Base-by-base conservation (phyloP, 2,113 vertebrate species). In the Rhineura floridana region DNA sequence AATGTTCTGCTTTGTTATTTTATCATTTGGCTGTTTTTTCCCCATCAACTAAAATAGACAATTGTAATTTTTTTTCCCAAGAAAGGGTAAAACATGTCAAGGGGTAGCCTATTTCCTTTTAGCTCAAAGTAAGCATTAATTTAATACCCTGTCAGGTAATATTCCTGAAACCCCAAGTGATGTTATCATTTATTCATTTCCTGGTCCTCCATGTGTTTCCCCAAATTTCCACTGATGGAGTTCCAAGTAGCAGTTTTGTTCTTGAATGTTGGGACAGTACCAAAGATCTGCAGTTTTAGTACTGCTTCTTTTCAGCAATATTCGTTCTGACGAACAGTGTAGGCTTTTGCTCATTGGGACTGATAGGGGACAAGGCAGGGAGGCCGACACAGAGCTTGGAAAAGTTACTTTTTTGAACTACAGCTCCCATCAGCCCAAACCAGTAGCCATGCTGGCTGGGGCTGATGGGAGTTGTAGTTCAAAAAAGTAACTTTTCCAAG, bases 111-210 rank as follows among this genome's bases (percentile, higher is more conserved):
- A 82, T 88, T 82, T 87, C 67, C 55, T 83, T 52, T 63, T 75
- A 28, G 50, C 50, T 48, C 17, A 80, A 80, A 87, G 63, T 55
- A 87, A 73, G 79, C 42, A 81, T 82, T 88, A 82, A 83, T 82
- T 83, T 88, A 48, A 55, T 69, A 83, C 50, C 80, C 23, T 88
- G 80, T 88, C 87, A 75, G 39, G 70, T 83, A 65, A 75, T 7
- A n/a, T 88, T 76, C 46, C 55, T 33, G 39, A 65, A 65, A 6
- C 55, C n/a, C 55, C 17, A 7, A 76, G 42, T 65, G 81, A 83
- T 21, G 52, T 50, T 83, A 83, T 83, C n/a, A 88, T 88, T 83
- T 83, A 88, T 88, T 88, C 80, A 88, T 88, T 48, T 39, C 80
- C 55, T 65, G 33, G 13, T 19, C 52, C 33, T 75, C 82, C 84